Conservation (phyloP, 2,888 invertebrate genomes). For the Napeogenes inachia region DNA sequence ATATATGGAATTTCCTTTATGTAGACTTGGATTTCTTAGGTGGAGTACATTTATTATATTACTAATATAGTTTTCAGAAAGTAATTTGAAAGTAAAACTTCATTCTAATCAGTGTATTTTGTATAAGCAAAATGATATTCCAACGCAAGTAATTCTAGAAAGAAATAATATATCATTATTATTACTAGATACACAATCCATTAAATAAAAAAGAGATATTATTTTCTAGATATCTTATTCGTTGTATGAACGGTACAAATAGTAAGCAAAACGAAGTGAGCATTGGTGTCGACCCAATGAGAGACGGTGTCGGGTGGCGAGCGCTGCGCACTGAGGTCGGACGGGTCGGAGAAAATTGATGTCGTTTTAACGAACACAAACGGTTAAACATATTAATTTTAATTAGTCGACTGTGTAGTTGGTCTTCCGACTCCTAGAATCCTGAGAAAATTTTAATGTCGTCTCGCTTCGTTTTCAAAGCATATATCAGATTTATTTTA, state of each 20-base stretch:
- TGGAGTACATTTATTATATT: too few relatives aligned
- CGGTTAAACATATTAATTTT: conserved; percentile 31
- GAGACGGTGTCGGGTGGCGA: conserved; percentile 54
- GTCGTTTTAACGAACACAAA: conserved; percentile 27
- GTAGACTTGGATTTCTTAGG: too few relatives aligned
- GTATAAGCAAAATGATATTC: neutral
- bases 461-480: neutral
- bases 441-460: conserved; percentile 1
- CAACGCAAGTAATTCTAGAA: neutral
- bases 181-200: too few relatives aligned
- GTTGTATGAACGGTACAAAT: conserved; percentile 69
- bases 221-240: conserved; percentile 12
- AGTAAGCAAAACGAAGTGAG: conserved; percentile 51
- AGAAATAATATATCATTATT: neutral
- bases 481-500: conserved; percentile 3
- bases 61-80: too few relatives aligned
- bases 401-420: conserved; percentile 26
- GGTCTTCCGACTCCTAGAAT: conserved; percentile 8
- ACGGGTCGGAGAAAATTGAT: conserved; percentile 38
- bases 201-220: conserved; percentile 2
- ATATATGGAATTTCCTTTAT: too few relatives aligned
- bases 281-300: conserved; percentile 59
- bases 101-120: too few relatives aligned
- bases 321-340: conserved; percentile 41
- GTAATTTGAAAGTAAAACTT: too few relatives aligned